Base-by-base conservation (phyloP, 1,140 invertebrate species). In the Laupala kohalensis region DNA sequence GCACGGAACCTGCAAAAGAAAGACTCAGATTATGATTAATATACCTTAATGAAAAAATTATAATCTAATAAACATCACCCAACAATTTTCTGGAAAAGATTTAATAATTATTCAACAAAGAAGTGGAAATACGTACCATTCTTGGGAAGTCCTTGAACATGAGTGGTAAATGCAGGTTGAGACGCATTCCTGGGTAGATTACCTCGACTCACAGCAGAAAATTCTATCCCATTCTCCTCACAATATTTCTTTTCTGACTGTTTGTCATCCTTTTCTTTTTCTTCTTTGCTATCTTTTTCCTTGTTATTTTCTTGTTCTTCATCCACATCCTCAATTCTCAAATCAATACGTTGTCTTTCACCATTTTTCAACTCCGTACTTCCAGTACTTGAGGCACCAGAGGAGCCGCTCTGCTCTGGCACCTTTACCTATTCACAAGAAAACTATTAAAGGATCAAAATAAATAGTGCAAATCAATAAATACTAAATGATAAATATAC, bases 101-200 rank as follows among this genome's bases (percentile, higher is more conserved):
- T n/a, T n/a, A n/a, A n/a, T n/a, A n/a, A n/a, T n/a, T n/a, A n/a
- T n/a, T n/a, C n/a, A n/a, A n/a, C n/a, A n/a, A n/a, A n/a, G n/a
- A n/a, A n/a, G n/a, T n/a, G n/a, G n/a, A n/a, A n/a, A n/a, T 53
- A 73, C 37, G 4, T 19, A 53, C 37, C 77, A 70, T 77, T 78
- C 70, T 76, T 72, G 23, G 77, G 75, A 13, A 78, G 75, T 26
- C 69, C 72, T 29, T 72, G 71, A 64, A 90, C 88, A 72, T 91
- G 89, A 23, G 89, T 87, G n/a, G 88, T 90, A 78, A 93, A 93
- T 1, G 91, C 90, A 0, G 92, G 92, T 73, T 93, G 92, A 4
- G 90, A 92, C 67, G 90, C 90, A 81, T 93, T 94, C 29, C 92
- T 84, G 74, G 64, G 13, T 73, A 74, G 12, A 74, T 75, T 70